Evolutionary conservation across 2,888 invertebrate genomes (phyloP).

Genomic region (Parochlus steinenii): DNA sequence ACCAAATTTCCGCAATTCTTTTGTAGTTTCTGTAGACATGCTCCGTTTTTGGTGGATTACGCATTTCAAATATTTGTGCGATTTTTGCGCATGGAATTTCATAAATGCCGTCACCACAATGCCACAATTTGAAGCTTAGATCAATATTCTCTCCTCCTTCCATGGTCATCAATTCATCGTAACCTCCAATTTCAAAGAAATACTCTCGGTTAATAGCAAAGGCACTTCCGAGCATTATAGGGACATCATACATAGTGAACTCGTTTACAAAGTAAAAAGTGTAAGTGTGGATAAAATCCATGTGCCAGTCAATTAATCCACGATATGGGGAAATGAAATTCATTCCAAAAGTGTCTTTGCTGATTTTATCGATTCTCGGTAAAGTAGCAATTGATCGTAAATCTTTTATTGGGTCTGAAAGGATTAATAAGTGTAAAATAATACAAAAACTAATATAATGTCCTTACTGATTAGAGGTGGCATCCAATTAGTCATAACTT

Average conservation of each 20-base stretch:
- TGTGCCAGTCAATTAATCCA: too few relatives aligned
- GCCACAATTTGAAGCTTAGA: conserved; percentile 95
- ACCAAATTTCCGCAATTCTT: conserved; percentile 93
- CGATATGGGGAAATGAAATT: too few relatives aligned
- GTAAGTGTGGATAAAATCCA: too few relatives aligned
- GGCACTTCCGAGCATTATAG: conserved; percentile 93
- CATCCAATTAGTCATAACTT: conserved; percentile 61
- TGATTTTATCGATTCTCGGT: too few relatives aligned
- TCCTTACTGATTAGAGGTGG: too few relatives aligned
- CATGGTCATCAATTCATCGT: conserved; percentile 80
- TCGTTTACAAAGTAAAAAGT: too few relatives aligned
- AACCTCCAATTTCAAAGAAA: conserved; percentile 95
- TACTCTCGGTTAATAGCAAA: conserved; percentile 71
- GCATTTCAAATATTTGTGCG: conserved; percentile 78
- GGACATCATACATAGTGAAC: too few relatives aligned
- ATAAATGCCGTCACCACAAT: conserved; percentile 83
- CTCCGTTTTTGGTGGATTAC: conserved; percentile 70
- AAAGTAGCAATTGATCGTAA: too few relatives aligned
- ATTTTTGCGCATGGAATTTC: conserved; percentile 88
- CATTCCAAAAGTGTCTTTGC: too few relatives aligned
- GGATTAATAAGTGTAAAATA: too few relatives aligned
- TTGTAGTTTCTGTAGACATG: conserved; percentile 86
- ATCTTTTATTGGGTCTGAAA: too few relatives aligned
- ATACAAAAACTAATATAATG: too few relatives aligned
- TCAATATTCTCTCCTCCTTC: conserved; percentile 80